Percentiles rank a stretch among this genome's conserved stretches.
These are phyloP conservation scores for Enteromius paludinosus DNA, from an alignment of 2,797 vertebrate species.

Conservation along the genomic window DNA sequence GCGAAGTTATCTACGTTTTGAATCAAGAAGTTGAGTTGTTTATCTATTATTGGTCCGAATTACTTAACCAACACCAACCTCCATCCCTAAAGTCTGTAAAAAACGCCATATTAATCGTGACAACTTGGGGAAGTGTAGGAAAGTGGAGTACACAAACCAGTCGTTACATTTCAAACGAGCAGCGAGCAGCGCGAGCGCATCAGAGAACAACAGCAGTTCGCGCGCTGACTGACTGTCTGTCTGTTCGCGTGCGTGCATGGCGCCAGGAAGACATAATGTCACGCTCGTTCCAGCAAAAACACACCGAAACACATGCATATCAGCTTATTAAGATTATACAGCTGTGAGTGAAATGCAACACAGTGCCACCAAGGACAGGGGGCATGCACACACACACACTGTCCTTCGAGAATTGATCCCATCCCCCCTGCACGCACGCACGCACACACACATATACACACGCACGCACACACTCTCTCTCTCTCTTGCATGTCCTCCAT, in stretches of 20 bases:
- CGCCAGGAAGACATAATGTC: slow-evolving; percentile 41
- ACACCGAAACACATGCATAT: background rate
- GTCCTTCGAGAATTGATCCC: slow-evolving; percentile 77
- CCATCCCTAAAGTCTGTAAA: background rate
- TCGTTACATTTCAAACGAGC: slow-evolving; percentile 11
- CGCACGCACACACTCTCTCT: slow-evolving; percentile 69
- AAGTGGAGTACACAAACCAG: slow-evolving; percentile 1
- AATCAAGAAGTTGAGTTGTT: background rate
- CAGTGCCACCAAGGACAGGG: slow-evolving; percentile 66
- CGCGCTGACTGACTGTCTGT: slow-evolving; percentile 12
- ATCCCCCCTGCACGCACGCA: slow-evolving; percentile 81
- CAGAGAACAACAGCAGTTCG: slow-evolving; percentile 48
- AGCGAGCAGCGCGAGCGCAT: slow-evolving; percentile 7
- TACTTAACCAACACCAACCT: background rate
- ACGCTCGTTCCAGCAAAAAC: slow-evolving; percentile 6
- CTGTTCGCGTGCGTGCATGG: slow-evolving; percentile 29
- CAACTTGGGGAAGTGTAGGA: background rate
- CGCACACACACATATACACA: slow-evolving; percentile 64
- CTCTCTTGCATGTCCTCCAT: slow-evolving; percentile 85
- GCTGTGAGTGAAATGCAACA: slow-evolving; percentile 13
- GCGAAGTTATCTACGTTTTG: background rate
- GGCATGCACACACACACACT: slow-evolving; percentile 72
- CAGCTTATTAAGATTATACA: slow-evolving; percentile 12
- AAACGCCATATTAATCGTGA: background rate
- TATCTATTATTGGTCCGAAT: background rate